A percentile compares a stretch with the other conserved stretches of the same genome.
phyloP scores from a whole-genome alignment of 1,140 invertebrate species.

The Belonocnema kinseyi region DNA sequence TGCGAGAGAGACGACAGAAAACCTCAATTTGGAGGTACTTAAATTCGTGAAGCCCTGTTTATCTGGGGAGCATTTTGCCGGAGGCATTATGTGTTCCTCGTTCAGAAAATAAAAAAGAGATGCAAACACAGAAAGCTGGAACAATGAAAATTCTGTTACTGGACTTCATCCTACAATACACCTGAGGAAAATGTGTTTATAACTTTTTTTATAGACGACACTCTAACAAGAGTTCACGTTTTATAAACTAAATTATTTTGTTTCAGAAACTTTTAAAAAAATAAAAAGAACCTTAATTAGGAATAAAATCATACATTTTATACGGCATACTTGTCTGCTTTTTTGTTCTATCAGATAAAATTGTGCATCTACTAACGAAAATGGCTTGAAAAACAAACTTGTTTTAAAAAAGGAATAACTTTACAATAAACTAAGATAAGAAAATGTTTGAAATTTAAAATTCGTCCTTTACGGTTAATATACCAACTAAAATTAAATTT shows the following conservation, averaged over 20 bases:
- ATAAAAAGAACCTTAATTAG: not conserved
- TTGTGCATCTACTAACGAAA: too few species aligned
- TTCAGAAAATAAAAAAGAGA: not conserved
- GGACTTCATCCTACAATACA: not conserved
- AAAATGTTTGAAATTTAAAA: too few species aligned
- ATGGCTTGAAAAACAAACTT: too few species aligned
- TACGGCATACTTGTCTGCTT: too few species aligned
- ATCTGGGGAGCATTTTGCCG: not conserved
- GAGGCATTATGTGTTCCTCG: not conserved
- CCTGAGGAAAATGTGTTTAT: not conserved
- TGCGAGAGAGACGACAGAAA: not conserved
- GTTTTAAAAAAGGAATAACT: too few species aligned
- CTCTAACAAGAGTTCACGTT: not conserved
- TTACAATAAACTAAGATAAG: too few species aligned
- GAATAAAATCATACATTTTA: too few species aligned
- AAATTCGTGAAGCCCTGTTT: not conserved
- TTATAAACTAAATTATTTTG: not conserved
- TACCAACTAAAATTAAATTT: too few species aligned
- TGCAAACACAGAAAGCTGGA: not conserved
- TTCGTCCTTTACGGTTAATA: too few species aligned
- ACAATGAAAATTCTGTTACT: slow-evolving; percentile 1
- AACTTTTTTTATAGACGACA: not conserved
- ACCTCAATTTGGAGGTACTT: not conserved
- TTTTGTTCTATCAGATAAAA: too few species aligned
- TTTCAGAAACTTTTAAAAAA: not conserved